phyloP scores from a whole-genome alignment of 2,888 invertebrate genomes.

The Brenthis hecate region DNA sequence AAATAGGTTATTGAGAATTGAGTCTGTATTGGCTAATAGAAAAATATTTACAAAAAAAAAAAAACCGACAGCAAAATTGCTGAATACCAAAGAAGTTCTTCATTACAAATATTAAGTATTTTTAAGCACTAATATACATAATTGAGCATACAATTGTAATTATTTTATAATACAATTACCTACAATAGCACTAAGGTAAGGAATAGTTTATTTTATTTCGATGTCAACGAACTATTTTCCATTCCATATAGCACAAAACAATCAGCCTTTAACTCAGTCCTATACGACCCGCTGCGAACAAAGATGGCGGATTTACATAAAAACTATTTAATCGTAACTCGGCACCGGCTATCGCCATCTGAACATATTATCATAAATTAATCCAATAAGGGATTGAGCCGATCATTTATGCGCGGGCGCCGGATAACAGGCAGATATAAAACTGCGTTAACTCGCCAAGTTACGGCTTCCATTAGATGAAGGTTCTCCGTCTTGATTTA shows the following conservation, averaged over 20 bases:
- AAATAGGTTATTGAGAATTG: too few relatives aligned
- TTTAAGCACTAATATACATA: too few relatives aligned
- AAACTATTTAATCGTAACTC: constrained; percentile 78
- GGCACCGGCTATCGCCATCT: constrained; percentile 66
- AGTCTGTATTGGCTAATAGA: too few relatives aligned
- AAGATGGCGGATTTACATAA: constrained; percentile 77
- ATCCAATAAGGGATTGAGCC: constrained; percentile 68
- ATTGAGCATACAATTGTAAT: too few relatives aligned
- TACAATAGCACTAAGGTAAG: too few relatives aligned
- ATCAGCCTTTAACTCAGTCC: constrained; percentile 31
- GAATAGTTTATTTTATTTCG: background rate
- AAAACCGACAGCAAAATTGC: too few relatives aligned
- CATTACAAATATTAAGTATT: too few relatives aligned
- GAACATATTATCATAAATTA: constrained; percentile 74
- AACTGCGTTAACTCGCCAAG: constrained; percentile 50
- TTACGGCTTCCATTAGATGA: constrained; percentile 60
- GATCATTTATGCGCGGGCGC: constrained; percentile 70
- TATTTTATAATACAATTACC: too few relatives aligned
- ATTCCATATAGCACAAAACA: background rate
- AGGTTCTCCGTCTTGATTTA: too few relatives aligned
- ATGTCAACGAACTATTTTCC: too few relatives aligned
- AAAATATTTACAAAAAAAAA: too few relatives aligned
- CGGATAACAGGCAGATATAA: constrained; percentile 48
- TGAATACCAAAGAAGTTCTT: too few relatives aligned
- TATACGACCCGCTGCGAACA: constrained; percentile 65